Evolutionary conservation across 2,113 vertebrate genomes (phyloP).

Genomic region (Hipposideros armiger): DNA sequence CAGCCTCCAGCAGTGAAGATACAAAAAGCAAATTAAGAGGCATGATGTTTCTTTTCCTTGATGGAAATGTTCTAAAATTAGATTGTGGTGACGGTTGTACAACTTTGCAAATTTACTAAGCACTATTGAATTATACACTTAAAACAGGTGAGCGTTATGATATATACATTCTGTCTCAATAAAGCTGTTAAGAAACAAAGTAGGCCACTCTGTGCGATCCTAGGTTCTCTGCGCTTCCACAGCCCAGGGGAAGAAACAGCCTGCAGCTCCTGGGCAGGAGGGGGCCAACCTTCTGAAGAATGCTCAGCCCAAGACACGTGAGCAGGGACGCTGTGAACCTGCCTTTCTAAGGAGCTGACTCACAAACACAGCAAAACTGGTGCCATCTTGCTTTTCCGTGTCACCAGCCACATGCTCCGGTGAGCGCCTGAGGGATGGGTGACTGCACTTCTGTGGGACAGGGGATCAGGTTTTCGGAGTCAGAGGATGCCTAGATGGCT

Average conservation of each 20-base stretch:
- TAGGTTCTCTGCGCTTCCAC: too few relatives aligned
- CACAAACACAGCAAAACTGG: neutral
- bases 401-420: fast-evolving
- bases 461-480: fast-evolving
- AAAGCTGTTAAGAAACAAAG: neutral
- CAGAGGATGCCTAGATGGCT: fast-evolving
- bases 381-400: neutral
- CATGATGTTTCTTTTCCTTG: neutral
- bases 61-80: constrained; percentile 26
- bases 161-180: neutral
- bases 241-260: too few relatives aligned
- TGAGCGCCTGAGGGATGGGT: fast-evolving
- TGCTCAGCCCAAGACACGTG: too few relatives aligned
- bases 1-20: neutral
- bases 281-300: too few relatives aligned
- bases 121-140: neutral
- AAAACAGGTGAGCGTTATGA: neutral
- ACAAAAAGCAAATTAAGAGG: neutral
- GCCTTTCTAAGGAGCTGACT: neutral
- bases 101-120: constrained; percentile 4
- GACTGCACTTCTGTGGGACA: fast-evolving
- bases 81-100: constrained; percentile 12
- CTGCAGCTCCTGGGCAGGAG: too few relatives aligned
- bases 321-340: fast-evolving
- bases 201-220: fast-evolving